Percentiles rank a stretch among this genome's conserved stretches.
These are phyloP conservation scores for Macrobrachium nipponense DNA, from an alignment of 1,140 invertebrate genomes.

Conservation along the genomic window DNA sequence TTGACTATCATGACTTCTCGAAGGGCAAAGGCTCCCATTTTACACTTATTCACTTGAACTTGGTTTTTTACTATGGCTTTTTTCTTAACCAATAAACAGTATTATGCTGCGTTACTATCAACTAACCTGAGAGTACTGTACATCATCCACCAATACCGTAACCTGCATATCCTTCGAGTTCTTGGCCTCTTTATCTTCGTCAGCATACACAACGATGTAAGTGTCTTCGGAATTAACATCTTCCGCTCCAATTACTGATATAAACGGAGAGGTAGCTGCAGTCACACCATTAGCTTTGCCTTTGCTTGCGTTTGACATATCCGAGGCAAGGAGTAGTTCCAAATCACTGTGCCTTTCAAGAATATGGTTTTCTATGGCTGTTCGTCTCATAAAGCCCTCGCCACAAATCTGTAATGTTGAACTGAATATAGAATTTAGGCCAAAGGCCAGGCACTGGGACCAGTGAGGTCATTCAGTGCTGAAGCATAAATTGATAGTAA, in stretches of 20 bases:
- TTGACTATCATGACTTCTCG: no score
- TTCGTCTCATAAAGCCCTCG: conserved; percentile 44
- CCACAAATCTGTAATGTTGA: conserved; percentile 56
- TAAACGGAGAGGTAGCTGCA: conserved; percentile 28
- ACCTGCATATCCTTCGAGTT: conserved; percentile 40
- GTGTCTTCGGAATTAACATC: conserved; percentile 32
- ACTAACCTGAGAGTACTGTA: conserved; percentile 26
- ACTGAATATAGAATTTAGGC: no score
- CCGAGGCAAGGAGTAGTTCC: conserved; percentile 10
- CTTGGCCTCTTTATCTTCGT: conserved; percentile 31
- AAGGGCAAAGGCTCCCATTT: no score
- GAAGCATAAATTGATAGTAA: no score
- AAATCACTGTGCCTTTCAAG: conserved; percentile 26
- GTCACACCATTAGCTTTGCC: not conserved
- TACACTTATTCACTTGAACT: no score
- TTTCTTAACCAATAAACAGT: no score
- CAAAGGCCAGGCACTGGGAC: no score
- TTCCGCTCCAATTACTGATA: conserved; percentile 32
- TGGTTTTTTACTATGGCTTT: no score
- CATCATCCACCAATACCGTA: conserved; percentile 39
- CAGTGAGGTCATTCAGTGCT: no score
- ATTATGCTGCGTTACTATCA: no score
- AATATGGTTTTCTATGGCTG: conserved; percentile 50
- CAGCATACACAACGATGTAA: conserved; percentile 46
- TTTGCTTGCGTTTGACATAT: not conserved